Evolutionary conservation across 2,113 vertebrate species (phyloP), one percentile per base, ranked within the genome.

Genomic region (Apeltes quadracus): DNA sequence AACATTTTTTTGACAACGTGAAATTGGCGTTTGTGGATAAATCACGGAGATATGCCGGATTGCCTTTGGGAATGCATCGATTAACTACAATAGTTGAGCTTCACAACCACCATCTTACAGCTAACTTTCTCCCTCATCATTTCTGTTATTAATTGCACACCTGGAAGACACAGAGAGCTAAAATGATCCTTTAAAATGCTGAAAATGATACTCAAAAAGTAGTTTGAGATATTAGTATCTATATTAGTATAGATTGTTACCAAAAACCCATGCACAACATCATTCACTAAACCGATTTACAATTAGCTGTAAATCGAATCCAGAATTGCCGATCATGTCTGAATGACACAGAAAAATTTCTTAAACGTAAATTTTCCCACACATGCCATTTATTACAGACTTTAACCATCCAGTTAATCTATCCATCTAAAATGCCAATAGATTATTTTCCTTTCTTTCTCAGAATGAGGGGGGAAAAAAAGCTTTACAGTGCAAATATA

Each of bases 331-430:
- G 55, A 67, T 23, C 50, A 15, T 38, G 25, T 78, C 38, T 61
- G 41, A 58, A 62, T 53, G 22, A 46, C 15, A 56, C 25, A 56
- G 15, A 69, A 72, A 72, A 62, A 10, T 48, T 78, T 43, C 50
- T 53, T 65, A 46, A 34, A 38, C 4, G 20, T 7, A 27, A 15
- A 56, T 59, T 51, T 29, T 22, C 63, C 63, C 67, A 81, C 76
- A 86, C 68, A 78, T 84, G 82, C 55, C 65, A 77, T 59, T 74
- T 51, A 73, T 86, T 78, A 72, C 63, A 38, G 66, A 36, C 53
- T 63, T 76, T 56, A 84, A 75, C 76, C 50, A 57, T 65, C 61
- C 69, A 75, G 67, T 77, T 75, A 74, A 81, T 79, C 76, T 67
- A 53, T 22, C 25, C 27, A 72, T 64, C 54, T 56, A 70, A 51